These are phyloP conservation scores for Erithacus rubecula DNA, from an alignment of 2,797 vertebrate genomes.

Conservation along the genomic window DNA sequence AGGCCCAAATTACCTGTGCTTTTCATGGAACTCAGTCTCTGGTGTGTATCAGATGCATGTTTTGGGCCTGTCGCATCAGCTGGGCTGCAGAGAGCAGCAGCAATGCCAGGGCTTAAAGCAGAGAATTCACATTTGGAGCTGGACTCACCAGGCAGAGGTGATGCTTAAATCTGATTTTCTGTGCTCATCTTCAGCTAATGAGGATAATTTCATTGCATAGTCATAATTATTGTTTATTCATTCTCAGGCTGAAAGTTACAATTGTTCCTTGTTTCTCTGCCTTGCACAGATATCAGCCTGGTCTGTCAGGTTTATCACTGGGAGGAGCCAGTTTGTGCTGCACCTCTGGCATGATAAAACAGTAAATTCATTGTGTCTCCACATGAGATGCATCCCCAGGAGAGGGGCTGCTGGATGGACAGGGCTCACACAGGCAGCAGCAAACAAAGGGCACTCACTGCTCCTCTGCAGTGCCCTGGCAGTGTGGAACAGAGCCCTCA, in stretches of 20 bases:
- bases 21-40: slow-evolving; percentile 3
- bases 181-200: background rate
- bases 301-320: slow-evolving; percentile 39
- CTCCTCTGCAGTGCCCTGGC: background rate
- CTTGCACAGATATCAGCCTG: background rate
- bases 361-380: background rate
- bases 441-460: background rate
- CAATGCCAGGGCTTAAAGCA: background rate
- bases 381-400: fast-evolving
- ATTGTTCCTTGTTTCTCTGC: background rate
- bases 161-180: background rate
- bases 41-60: background rate
- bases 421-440: background rate
- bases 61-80: slow-evolving; percentile 30
- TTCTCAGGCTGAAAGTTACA: background rate
- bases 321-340: background rate
- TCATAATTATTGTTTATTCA: slow-evolving; percentile 47
- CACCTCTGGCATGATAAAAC: background rate
- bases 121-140: background rate
- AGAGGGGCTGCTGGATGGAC: no score
- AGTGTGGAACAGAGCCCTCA: background rate
- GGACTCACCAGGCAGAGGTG: background rate
- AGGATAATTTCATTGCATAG: background rate
- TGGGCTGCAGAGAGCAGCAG: background rate
- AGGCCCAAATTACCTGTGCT: slow-evolving; percentile 31